These are phyloP conservation scores for Fregata magnificens DNA, from an alignment of 2,113 vertebrate genomes.

Conservation along the genomic window DNA sequence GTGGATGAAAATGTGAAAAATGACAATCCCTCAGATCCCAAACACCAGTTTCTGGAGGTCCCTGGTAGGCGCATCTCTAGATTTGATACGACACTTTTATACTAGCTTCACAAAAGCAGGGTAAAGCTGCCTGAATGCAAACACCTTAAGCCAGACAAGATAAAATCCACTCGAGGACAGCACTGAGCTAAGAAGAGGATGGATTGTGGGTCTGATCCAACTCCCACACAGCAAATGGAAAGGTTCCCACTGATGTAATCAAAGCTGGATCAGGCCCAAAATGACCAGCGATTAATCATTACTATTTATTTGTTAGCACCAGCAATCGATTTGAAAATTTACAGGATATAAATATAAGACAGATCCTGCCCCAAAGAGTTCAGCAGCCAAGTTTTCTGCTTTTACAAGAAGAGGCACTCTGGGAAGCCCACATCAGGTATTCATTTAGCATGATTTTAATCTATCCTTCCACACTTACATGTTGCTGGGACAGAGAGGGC, in stretches of 20 bases:
- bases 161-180: background rate
- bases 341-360: constrained; percentile 22
- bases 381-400: background rate
- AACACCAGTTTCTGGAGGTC: background rate
- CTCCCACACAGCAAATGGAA: constrained; percentile 6
- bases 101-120: background rate
- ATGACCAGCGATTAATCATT: constrained; percentile 28
- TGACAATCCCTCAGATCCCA: background rate
- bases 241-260: constrained; percentile 38
- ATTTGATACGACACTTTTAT: background rate
- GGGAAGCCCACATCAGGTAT: constrained; percentile 34
- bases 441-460: constrained; percentile 29
- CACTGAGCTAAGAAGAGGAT: background rate
- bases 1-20: background rate
- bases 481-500: background rate
- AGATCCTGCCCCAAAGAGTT: background rate
- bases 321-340: constrained; percentile 8
- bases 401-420: background rate
- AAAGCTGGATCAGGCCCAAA: background rate
- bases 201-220: constrained; percentile 3
- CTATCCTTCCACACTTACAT: background rate
- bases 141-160: background rate
- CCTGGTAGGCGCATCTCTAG: background rate
- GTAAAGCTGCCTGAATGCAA: background rate
- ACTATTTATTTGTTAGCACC: constrained; percentile 48